Evolutionary conservation across 2,797 vertebrate genomes (phyloP).

Genomic region (Bradypodion ventrale): DNA sequence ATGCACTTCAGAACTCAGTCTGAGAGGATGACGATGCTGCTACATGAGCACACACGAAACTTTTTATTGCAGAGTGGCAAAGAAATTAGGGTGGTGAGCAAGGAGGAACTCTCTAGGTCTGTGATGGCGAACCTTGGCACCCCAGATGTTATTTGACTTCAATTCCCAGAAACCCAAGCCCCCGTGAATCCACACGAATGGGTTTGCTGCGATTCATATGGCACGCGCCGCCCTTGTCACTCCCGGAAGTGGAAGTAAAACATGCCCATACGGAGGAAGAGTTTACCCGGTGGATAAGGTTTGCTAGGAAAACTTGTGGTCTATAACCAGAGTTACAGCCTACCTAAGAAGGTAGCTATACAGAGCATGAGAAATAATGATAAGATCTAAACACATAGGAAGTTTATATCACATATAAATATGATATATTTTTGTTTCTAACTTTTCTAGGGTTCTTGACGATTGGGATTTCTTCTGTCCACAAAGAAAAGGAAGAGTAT

Average conservation of each 20-base stretch:
- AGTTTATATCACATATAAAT: neutral
- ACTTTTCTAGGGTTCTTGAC: constrained; percentile 38
- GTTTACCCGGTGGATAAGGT: too few relatives aligned
- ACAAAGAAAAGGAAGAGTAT: constrained; percentile 29
- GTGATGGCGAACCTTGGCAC: too few relatives aligned
- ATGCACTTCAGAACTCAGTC: neutral
- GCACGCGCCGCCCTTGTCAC: too few relatives aligned
- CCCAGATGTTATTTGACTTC: too few relatives aligned
- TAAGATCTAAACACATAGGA: neutral
- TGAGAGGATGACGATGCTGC: neutral
- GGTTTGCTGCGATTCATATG: too few relatives aligned
- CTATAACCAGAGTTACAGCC: neutral
- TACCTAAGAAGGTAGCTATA: neutral
- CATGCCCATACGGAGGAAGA: too few relatives aligned
- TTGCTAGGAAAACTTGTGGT: neutral
- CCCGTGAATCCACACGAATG: too few relatives aligned
- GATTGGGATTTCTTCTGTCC: constrained; percentile 53
- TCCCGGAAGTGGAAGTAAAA: too few relatives aligned
- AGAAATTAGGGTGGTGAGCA: neutral
- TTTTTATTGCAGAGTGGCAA: neutral
- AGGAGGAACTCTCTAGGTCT: neutral
- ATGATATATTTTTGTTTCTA: neutral
- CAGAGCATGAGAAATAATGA: neutral
- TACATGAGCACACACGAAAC: neutral
- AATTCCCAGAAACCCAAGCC: too few relatives aligned